These are phyloP conservation scores for Aradus depressus DNA, from an alignment of 2,888 invertebrate species.

Conservation along the genomic window DNA sequence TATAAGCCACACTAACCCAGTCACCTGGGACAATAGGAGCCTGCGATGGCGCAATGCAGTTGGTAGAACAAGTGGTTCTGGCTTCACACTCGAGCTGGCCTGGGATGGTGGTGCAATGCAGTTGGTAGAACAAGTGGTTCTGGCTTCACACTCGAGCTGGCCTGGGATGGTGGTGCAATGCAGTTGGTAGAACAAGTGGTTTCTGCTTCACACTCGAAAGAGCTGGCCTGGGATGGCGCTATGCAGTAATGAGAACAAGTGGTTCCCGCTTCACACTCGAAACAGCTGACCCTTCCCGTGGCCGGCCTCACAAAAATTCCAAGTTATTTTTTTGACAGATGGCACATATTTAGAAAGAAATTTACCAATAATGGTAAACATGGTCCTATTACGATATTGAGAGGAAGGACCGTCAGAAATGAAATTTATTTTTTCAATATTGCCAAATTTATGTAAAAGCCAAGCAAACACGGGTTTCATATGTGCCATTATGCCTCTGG, in stretches of 20 bases:
- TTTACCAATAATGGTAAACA: slow-evolving; percentile 26
- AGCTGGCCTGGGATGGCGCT: not conserved
- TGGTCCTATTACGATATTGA: slow-evolving; percentile 33
- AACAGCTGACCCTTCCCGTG: slow-evolving; percentile 33
- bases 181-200: too few species aligned
- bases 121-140: too few species aligned
- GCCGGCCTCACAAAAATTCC: slow-evolving; percentile 34
- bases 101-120: too few species aligned
- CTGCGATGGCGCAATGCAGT: too few species aligned
- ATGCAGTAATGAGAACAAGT: not conserved
- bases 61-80: too few species aligned
- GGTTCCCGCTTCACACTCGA: not conserved
- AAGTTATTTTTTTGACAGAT: slow-evolving; percentile 26
- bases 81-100: too few species aligned
- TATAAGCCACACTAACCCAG: not conserved
- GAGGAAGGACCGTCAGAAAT: slow-evolving; percentile 32
- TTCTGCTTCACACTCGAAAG: not conserved
- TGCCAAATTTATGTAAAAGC: slow-evolving; percentile 5
- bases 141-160: too few species aligned
- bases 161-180: too few species aligned
- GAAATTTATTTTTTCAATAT: slow-evolving; percentile 25
- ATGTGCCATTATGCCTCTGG: slow-evolving; percentile 33
- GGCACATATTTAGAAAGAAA: slow-evolving; percentile 4
- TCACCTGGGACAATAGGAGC: too few species aligned
- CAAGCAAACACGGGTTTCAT: slow-evolving; percentile 29